Conservation (phyloP, 2,113 vertebrate species). For the Odontesthes bonariensis region DNA sequence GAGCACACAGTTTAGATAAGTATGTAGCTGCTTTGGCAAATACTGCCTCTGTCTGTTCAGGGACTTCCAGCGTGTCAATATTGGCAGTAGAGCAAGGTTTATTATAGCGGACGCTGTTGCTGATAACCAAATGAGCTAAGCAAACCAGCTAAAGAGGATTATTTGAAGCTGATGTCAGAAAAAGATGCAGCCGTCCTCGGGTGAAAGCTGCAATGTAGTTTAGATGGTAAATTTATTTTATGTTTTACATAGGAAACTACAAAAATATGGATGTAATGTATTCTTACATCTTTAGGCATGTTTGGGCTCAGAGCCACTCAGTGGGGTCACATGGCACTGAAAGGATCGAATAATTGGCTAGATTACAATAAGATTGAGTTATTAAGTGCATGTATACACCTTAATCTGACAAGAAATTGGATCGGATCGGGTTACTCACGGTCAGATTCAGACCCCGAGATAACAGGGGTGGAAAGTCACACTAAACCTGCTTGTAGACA, state of each 20-base stretch:
- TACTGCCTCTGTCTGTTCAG: constrained; percentile 58
- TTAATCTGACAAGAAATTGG: too few relatives aligned
- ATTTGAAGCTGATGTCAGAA: constrained; percentile 61
- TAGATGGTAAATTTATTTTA: constrained; percentile 12
- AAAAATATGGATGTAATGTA: background rate
- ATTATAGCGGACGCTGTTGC: constrained; percentile 58
- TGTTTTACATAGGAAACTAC: background rate
- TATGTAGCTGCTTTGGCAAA: constrained; percentile 66
- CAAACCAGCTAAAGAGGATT: constrained; percentile 53
- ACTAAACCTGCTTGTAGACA: too few relatives aligned
- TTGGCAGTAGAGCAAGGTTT: constrained; percentile 64
- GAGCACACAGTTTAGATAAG: constrained; percentile 74
- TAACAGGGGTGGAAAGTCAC: too few relatives aligned
- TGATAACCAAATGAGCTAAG: constrained; percentile 62
- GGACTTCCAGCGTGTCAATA: constrained; percentile 71
- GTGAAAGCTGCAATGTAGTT: constrained; percentile 23
- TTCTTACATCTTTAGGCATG: background rate
- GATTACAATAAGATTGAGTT: too few relatives aligned
- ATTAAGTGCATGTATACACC: too few relatives aligned
- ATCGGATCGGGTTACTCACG: too few relatives aligned
- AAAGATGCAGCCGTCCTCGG: constrained; percentile 27
- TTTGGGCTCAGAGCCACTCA: background rate
- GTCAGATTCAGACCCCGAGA: too few relatives aligned
- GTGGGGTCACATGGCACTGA: too few relatives aligned
- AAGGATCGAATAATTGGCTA: too few relatives aligned